A percentile compares a stretch with the other conserved stretches of the same genome.
These are phyloP conservation scores for Meiosimyza platycephala DNA, from an alignment of 2,888 invertebrate species.

Conservation along the genomic window DNA sequence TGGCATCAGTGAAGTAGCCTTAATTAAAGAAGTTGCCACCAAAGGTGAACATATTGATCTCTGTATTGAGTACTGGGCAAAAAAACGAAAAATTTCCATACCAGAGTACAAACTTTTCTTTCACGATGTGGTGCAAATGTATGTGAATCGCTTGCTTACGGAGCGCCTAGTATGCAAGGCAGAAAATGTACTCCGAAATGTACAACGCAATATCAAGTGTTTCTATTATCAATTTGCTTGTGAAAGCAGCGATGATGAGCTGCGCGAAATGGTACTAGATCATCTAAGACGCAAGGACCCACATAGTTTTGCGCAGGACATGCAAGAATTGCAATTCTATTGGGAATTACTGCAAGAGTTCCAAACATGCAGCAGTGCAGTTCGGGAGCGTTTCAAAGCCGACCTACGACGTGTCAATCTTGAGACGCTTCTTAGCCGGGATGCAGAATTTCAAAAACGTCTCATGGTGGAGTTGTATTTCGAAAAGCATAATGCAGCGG, in stretches of 20 bases:
- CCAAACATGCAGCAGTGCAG: conserved; percentile 48
- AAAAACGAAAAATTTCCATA: conserved; percentile 52
- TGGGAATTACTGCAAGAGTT: conserved; percentile 59
- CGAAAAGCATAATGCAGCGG: conserved; percentile 55
- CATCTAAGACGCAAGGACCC: conserved; percentile 72
- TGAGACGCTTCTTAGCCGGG: conserved; percentile 61
- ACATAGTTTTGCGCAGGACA: conserved; percentile 53
- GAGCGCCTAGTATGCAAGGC: conserved; percentile 61
- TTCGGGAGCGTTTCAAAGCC: conserved; percentile 41
- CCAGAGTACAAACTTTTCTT: conserved; percentile 59
- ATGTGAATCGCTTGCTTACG: conserved; percentile 60
- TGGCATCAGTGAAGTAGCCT: conserved; percentile 59
- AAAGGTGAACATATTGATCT: conserved; percentile 64
- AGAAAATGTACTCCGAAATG: conserved; percentile 56
- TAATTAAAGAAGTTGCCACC: conserved; percentile 65
- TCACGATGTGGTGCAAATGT: conserved; percentile 62
- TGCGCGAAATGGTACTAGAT: conserved; percentile 76
- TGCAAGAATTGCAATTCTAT: conserved; percentile 56
- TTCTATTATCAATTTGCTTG: conserved; percentile 69
- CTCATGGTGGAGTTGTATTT: conserved; percentile 64
- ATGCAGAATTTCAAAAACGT: conserved; percentile 55
- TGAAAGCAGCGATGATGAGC: conserved; percentile 70
- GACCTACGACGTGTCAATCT: conserved; percentile 57
- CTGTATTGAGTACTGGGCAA: conserved; percentile 62
- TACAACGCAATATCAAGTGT: conserved; percentile 60